Conservation (phyloP, 2,113 vertebrate genomes). For the Microtus montanus region DNA sequence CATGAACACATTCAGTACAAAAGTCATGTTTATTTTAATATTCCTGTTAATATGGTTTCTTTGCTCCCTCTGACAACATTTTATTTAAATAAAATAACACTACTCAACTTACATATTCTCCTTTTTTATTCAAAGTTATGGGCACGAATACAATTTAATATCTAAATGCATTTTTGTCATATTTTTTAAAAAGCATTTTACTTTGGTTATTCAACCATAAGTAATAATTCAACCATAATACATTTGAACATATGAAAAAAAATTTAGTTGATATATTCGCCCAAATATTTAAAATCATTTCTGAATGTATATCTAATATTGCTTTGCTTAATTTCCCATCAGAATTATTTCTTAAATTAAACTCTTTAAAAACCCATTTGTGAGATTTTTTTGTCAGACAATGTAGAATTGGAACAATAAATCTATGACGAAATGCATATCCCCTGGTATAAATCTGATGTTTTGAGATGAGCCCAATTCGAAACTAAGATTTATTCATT, state of each 20-base stretch:
- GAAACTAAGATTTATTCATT: constrained; percentile 12
- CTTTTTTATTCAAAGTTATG: not conserved
- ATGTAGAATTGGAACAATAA: not conserved
- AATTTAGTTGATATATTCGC: not conserved
- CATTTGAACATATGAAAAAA: not conserved
- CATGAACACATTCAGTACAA: not conserved
- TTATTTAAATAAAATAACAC: not conserved
- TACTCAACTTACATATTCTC: not conserved
- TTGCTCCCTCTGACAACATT: not conserved
- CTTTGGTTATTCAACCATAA: constrained; percentile 6
- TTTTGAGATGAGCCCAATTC: not conserved
- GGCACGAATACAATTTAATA: not conserved
- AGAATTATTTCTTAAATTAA: not conserved
- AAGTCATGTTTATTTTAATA: not conserved
- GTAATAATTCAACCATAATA: not conserved
- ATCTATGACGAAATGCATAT: not conserved
- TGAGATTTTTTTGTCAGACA: not conserved
- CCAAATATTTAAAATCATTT: constrained; percentile 1
- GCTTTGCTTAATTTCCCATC: not conserved
- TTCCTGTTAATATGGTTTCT: not conserved
- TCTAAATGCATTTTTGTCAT: not conserved
- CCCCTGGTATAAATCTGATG: not conserved
- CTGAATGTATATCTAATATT: not conserved
- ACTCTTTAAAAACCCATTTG: not conserved
- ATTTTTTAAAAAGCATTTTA: not conserved